Percentiles rank a stretch among this genome's conserved stretches.
These are phyloP conservation scores for Alviniconcha marisindica DNA, from an alignment of 1,140 invertebrate species.

Conservation along the genomic window DNA sequence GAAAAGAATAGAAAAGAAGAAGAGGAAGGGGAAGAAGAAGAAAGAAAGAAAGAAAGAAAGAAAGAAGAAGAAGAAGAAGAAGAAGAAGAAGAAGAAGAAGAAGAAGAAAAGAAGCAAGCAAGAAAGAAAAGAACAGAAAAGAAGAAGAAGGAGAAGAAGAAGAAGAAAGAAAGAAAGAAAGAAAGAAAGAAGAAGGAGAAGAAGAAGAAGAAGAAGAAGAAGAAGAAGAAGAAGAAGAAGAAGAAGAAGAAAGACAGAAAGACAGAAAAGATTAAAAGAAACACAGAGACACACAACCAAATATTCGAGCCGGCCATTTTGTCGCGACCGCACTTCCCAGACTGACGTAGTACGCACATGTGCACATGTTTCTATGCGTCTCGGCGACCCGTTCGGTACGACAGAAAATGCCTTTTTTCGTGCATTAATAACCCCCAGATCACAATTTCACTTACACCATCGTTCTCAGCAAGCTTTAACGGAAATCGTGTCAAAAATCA, in stretches of 20 bases:
- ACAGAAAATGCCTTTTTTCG: no score
- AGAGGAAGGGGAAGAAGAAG: no score
- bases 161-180: slow-evolving; percentile 7
- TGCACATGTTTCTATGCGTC: no score
- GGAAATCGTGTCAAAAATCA: no score
- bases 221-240: not conserved
- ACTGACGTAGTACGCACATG: no score
- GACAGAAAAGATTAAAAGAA: not conserved
- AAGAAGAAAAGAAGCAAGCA: not conserved
- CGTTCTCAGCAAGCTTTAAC: no score
- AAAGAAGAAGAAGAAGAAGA: not conserved
- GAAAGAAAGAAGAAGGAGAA: slow-evolving; percentile 1
- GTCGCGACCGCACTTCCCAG: no score
- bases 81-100: not conserved
- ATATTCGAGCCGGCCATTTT: no score
- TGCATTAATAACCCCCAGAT: no score
- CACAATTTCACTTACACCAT: no score
- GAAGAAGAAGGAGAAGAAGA: slow-evolving; percentile 11
- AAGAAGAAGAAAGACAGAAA: not conserved
- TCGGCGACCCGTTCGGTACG: no score
- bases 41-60: not conserved
- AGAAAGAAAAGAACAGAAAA: not conserved
- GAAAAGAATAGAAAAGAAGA: no score
- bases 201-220: slow-evolving; percentile 1
- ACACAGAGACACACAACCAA: slow-evolving; percentile 3